Conservation (phyloP, 2,888 invertebrate genomes). For the Eristalis arbustorum region DNA sequence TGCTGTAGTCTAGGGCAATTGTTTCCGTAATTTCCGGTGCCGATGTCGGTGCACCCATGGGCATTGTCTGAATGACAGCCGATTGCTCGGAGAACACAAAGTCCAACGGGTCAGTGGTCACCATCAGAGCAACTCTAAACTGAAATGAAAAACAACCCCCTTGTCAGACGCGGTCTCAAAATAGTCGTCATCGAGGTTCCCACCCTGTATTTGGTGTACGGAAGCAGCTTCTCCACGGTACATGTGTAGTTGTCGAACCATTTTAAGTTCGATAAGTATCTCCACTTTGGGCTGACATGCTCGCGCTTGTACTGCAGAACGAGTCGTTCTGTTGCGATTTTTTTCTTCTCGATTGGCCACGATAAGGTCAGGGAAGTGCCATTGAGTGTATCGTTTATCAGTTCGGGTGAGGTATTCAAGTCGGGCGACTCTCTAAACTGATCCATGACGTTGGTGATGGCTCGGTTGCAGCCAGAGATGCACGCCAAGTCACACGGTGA, state of each 20-base stretch:
- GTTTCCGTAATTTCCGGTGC: slow-evolving; percentile 88
- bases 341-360: slow-evolving; percentile 78
- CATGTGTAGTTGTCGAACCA: slow-evolving; percentile 85
- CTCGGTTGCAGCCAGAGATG: slow-evolving; percentile 77
- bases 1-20: slow-evolving; percentile 89
- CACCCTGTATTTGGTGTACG: slow-evolving; percentile 95
- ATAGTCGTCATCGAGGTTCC: slow-evolving; percentile 72
- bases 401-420: slow-evolving; percentile 26
- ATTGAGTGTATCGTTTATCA: slow-evolving; percentile 3
- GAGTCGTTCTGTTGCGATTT: slow-evolving; percentile 81
- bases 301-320: slow-evolving; percentile 89
- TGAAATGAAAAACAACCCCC: slow-evolving; percentile 85
- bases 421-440: slow-evolving; percentile 19
- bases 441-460: slow-evolving; percentile 74
- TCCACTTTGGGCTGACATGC: slow-evolving; percentile 87
- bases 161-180: neutral
- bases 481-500: slow-evolving; percentile 77
- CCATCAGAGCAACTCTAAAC: slow-evolving; percentile 89
- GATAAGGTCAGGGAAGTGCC: slow-evolving; percentile 35
- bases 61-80: slow-evolving; percentile 87
- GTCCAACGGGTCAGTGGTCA: slow-evolving; percentile 82
- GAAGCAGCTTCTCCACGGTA: slow-evolving; percentile 88
- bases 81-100: slow-evolving; percentile 88
- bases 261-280: slow-evolving; percentile 82
- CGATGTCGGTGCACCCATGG: slow-evolving; percentile 88